Evolutionary conservation across 2,113 vertebrate genomes (phyloP).

Genomic region (Spea multiplicata): DNA sequence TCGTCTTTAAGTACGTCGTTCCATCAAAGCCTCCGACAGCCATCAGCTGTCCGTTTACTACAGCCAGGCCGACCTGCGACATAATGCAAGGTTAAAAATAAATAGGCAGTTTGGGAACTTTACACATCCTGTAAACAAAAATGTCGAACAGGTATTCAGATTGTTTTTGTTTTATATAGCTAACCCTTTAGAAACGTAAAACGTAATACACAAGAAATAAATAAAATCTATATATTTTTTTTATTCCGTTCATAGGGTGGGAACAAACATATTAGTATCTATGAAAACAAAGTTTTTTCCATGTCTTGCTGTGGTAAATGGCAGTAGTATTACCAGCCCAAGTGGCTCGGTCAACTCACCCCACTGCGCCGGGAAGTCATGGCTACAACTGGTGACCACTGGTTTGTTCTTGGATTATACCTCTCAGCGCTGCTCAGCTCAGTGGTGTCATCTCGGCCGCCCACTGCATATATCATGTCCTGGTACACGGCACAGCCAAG

Average conservation of each 20-base stretch:
- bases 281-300: no score
- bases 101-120: neutral
- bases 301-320: no score
- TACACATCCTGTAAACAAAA: no score
- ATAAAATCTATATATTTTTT: no score
- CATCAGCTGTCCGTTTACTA: constrained; percentile 97
- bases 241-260: no score
- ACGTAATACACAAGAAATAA: no score
- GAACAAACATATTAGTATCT: no score
- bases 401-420: constrained; percentile 95
- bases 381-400: constrained; percentile 97
- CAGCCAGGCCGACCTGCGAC: constrained; percentile 88
- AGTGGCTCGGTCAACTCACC: constrained; percentile 64
- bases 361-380: constrained; percentile 97
- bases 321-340: no score
- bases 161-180: no score
- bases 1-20: constrained; percentile 96
- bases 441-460: constrained; percentile 93
- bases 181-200: no score
- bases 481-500: constrained; percentile 97
- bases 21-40: constrained; percentile 98
- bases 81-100: constrained; percentile 32
- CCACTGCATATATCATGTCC: constrained; percentile 98
- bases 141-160: no score
- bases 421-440: constrained; percentile 96